phyloP scores from a whole-genome alignment of 2,113 vertebrate species.

The Proteles cristata region DNA sequence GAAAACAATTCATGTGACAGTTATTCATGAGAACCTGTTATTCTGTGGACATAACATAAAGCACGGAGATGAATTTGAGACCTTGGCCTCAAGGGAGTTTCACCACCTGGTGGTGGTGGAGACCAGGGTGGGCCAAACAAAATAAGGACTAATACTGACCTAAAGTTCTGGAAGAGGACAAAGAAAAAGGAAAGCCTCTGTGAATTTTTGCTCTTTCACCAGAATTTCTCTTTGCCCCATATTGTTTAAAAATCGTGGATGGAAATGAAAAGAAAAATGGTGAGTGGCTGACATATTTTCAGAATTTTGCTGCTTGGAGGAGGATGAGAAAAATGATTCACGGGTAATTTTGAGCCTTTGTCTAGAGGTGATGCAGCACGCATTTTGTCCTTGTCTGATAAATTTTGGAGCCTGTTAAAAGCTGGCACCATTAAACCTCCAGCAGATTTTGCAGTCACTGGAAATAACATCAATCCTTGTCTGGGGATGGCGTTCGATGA shows the following conservation, averaged over 20 bases:
- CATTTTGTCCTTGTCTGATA: slow-evolving; percentile 75
- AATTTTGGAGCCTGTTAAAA: slow-evolving; percentile 73
- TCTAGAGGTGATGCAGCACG: slow-evolving; percentile 74
- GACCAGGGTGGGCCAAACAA: neutral
- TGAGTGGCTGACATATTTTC: slow-evolving; percentile 65
- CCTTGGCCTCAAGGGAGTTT: neutral
- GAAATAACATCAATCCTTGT: slow-evolving; percentile 68
- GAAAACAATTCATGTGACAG: neutral
- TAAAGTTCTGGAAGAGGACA: too few relatives aligned
- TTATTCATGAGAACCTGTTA: neutral
- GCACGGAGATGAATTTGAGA: neutral
- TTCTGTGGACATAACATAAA: neutral
- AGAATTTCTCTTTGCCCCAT: neutral
- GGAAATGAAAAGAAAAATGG: neutral
- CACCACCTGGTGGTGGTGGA: neutral
- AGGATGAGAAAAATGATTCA: slow-evolving; percentile 43
- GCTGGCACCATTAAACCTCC: slow-evolving; percentile 55
- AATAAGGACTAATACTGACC: too few relatives aligned
- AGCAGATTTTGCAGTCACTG: slow-evolving; percentile 65
- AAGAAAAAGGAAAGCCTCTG: neutral
- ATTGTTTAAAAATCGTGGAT: neutral
- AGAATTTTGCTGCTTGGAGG: slow-evolving; percentile 67
- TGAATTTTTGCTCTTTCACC: neutral
- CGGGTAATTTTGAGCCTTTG: slow-evolving; percentile 78
- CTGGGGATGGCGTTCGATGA: neutral